Conservation (phyloP, 2,113 vertebrate genomes). For the Myanophis thanlyinensis region DNA sequence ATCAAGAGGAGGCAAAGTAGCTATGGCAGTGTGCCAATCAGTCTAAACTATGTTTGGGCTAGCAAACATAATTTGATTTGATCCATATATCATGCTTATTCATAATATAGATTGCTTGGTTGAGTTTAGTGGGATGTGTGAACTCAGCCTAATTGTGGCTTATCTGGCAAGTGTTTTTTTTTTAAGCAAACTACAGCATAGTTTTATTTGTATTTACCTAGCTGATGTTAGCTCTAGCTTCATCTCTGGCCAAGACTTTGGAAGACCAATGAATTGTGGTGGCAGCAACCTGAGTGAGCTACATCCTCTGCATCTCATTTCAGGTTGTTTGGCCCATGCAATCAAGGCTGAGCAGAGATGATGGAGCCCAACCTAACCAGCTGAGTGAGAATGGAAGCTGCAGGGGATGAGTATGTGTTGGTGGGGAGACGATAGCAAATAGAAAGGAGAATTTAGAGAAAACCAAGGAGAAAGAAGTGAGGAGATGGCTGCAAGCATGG, state of each 20-base stretch:
- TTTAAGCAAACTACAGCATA: background rate
- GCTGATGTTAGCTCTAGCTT: background rate
- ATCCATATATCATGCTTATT: background rate
- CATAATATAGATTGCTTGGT: background rate
- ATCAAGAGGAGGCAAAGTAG: background rate
- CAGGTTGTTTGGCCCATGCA: background rate
- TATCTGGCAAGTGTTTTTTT: background rate
- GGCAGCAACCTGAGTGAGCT: background rate
- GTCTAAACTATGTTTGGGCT: background rate
- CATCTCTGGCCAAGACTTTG: background rate
- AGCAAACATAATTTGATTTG: background rate
- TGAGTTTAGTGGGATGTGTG: background rate
- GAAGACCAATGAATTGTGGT: background rate
- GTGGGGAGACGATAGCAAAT: background rate
- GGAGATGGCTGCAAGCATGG: background rate
- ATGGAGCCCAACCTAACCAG: background rate
- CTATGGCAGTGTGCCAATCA: background rate
- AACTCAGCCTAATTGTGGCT: background rate
- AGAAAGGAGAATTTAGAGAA: background rate
- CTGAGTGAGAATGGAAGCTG: background rate
- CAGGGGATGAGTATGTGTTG: background rate
- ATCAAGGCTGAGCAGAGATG: background rate
- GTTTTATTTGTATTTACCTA: background rate
- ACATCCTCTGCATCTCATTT: background rate
- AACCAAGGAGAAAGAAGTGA: background rate